Percentiles rank a stretch among this genome's conserved stretches.
These are phyloP conservation scores for Hirundichthys speculiger DNA, from an alignment of 2,113 vertebrate species.

Conservation along the genomic window DNA sequence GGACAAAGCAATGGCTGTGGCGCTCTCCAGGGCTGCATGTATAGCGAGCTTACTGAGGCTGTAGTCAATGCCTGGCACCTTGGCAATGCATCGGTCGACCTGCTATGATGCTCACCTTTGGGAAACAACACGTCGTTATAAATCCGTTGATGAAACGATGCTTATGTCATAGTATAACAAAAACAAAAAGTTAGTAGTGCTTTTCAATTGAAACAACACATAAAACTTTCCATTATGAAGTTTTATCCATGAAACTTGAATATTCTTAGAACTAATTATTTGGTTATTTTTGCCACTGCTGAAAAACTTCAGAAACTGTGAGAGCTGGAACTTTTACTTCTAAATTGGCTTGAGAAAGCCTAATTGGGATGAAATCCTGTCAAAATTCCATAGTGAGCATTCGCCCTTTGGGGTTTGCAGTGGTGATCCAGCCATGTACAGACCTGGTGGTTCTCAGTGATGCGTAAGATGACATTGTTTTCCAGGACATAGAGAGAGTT, in stretches of 20 bases:
- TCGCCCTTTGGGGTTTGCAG: slow-evolving; percentile 29
- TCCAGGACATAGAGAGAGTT: slow-evolving; percentile 98
- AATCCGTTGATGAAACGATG: background rate
- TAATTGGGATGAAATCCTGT: slow-evolving; percentile 67
- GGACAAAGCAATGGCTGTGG: slow-evolving; percentile 95
- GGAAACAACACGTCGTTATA: slow-evolving; percentile 27
- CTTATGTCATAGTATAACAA: background rate
- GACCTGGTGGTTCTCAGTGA: slow-evolving; percentile 99
- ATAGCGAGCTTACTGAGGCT: slow-evolving; percentile 99
- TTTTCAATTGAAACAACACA: background rate
- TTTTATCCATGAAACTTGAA: slow-evolving; percentile 28
- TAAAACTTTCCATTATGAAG: slow-evolving; percentile 25
- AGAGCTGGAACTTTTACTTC: slow-evolving; percentile 38
- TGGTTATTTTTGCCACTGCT: slow-evolving; percentile 24
- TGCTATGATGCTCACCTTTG: slow-evolving; percentile 97
- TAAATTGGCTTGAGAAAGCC: slow-evolving; percentile 50
- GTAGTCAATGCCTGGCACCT: slow-evolving; percentile 98
- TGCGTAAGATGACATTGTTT: slow-evolving; percentile 97
- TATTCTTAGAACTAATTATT: slow-evolving; percentile 49
- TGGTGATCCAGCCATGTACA: slow-evolving; percentile 31
- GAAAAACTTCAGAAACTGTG: slow-evolving; percentile 41
- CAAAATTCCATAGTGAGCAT: slow-evolving; percentile 31
- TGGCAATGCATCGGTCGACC: slow-evolving; percentile 99
- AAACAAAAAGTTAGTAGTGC: background rate
- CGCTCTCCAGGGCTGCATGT: slow-evolving; percentile 95